Base-by-base conservation (phyloP, 2,797 vertebrate genomes). In the Thalassophryne amazonica region DNA sequence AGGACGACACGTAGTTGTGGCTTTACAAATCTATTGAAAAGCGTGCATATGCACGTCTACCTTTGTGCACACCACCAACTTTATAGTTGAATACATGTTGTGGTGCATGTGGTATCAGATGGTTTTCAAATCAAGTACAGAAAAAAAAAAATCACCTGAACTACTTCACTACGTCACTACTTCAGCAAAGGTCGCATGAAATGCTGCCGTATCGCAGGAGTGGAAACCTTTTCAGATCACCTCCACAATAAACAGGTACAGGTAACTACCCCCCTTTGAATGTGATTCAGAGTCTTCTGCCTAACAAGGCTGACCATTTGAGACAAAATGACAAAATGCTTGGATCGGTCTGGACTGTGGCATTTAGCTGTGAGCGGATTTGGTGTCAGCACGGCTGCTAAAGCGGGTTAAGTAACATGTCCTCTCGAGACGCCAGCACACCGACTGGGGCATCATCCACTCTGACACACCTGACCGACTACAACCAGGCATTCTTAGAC, bases 401-500 rank as follows among this genome's bases (percentile, higher is more conserved):
- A 47, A 37, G 51, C 52, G 59, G 62, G 49, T 48, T 65, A 67
- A 67, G 45, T 34, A 61, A 57, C 29, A 20, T 47, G 47, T 59
- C 48, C 53, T 29, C 61, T 54, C 13, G 25, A 52, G 32, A 59
- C 4, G 4, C 18, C 50, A 43, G 48, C 52, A 15, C 31, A 36
- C 12, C 31, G 14, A 15, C 35, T 18, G 11, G 27, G 52, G 37
- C 47, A 34, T 58, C 39, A 42, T 43, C 60, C 57, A 42, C 42
- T 55, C 47, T 10, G 58, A 67, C 66, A 70, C 58, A 77, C 54
- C 39, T 56, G 61, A 65, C 22, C 20, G 34, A 63, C 66, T 73
- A 67, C 43, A 69, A 21, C 4, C 60, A 50, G 0, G 27, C 37
- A 58, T 39, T 60, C 64, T 55, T 52, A 81, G 84, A 88, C 89